Evolutionary conservation across 2,797 vertebrate genomes (phyloP).

Genomic region (Cirrhinus molitorella): DNA sequence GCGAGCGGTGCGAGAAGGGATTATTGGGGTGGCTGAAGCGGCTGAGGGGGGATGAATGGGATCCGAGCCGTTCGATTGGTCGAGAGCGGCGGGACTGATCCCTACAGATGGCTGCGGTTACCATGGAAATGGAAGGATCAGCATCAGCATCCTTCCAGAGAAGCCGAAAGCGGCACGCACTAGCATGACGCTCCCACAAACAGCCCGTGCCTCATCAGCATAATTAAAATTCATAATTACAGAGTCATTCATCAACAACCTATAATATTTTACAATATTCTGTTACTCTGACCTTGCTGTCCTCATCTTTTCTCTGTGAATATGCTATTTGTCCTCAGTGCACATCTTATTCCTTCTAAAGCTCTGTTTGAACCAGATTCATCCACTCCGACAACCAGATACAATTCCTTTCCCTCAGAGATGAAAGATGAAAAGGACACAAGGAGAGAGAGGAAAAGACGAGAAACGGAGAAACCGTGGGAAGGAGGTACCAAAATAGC

Average conservation of each 20-base stretch:
- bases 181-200: conserved; percentile 16
- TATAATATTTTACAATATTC: background rate
- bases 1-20: conserved; percentile 44
- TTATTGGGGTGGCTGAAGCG: conserved; percentile 51
- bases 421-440: conserved; percentile 2
- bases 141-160: conserved; percentile 65
- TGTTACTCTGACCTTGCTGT: conserved; percentile 1
- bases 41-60: conserved; percentile 36
- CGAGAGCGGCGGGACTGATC: conserved; percentile 68
- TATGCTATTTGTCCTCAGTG: background rate
- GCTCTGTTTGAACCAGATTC: conserved; percentile 6
- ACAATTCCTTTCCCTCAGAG: conserved; percentile 13
- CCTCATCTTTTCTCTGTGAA: background rate
- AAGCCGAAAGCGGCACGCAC: background rate
- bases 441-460: background rate
- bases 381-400: conserved; percentile 22
- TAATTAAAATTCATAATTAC: conserved; percentile 17
- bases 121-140: conserved; percentile 73
- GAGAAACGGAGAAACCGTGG: background rate
- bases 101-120: conserved; percentile 77
- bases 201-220: conserved; percentile 41
- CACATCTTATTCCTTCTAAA: background rate
- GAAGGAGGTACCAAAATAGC: conserved; percentile 32
- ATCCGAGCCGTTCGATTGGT: conserved; percentile 69
- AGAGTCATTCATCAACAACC: background rate